Evolutionary conservation across 2,888 invertebrate species (phyloP).

Genomic region (Zaprionus lineosus): DNA sequence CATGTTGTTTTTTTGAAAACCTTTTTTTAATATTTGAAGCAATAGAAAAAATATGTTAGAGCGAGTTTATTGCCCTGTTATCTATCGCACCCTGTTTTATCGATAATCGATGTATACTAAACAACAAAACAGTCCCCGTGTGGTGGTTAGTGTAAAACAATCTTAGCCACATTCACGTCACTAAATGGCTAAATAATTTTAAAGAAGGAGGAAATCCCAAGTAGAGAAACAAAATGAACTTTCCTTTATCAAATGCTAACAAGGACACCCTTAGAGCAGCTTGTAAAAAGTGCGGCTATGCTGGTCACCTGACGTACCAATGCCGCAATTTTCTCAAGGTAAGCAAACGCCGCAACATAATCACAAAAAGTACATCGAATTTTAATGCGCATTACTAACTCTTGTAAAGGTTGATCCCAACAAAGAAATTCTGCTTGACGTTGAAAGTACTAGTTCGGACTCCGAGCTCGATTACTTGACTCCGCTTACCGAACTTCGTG

Average conservation of each 20-base stretch:
- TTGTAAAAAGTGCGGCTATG: conserved; percentile 97
- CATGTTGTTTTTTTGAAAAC: too few relatives aligned
- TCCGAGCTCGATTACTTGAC: conserved; percentile 91
- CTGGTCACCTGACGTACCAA: conserved; percentile 97
- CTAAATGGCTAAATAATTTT: conserved; percentile 40
- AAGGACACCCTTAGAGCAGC: conserved; percentile 91
- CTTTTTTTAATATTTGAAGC: too few relatives aligned
- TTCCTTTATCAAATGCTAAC: conserved; percentile 83
- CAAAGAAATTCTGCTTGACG: conserved; percentile 95
- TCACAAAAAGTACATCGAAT: conserved; percentile 3
- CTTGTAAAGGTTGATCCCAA: conserved; percentile 90
- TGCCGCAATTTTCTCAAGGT: conserved; percentile 96
- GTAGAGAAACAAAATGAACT: conserved; percentile 72
- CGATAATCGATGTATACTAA: conserved; percentile 19
- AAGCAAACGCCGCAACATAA: conserved; percentile 67
- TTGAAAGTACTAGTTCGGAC: conserved; percentile 97
- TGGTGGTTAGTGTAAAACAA: conserved; percentile 42
- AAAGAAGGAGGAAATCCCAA: conserved; percentile 1
- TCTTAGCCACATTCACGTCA: conserved; percentile 41
- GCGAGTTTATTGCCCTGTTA: background rate
- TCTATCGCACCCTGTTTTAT: conserved; percentile 31
- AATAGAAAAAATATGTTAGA: too few relatives aligned
- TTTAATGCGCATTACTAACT: too few relatives aligned
- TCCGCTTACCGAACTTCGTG: conserved; percentile 90
- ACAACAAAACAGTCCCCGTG: conserved; percentile 46